These are phyloP conservation scores for Leptinotarsa texana DNA, from an alignment of 1,140 invertebrate genomes.

Conservation along the genomic window DNA sequence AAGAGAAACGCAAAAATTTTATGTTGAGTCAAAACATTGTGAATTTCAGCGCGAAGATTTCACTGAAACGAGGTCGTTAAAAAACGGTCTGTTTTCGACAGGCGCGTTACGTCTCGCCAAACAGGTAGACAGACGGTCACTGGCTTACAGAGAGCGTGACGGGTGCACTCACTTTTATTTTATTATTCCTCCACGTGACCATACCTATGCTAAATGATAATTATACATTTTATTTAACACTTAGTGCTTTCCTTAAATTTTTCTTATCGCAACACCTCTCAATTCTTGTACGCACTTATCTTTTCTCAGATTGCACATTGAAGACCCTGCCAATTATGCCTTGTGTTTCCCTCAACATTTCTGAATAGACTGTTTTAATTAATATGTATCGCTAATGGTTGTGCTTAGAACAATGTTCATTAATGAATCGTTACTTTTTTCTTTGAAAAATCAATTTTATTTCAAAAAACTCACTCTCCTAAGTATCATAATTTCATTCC, in stretches of 20 bases:
- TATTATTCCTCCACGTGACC: constrained; percentile 18
- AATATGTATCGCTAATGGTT: too few relatives aligned
- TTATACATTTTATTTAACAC: constrained; percentile 19
- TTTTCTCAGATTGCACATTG: too few relatives aligned
- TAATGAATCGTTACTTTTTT: too few relatives aligned
- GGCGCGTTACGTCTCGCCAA: not conserved
- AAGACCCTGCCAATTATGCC: too few relatives aligned
- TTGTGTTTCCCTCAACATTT: too few relatives aligned
- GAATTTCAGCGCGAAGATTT: not conserved
- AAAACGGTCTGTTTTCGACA: not conserved
- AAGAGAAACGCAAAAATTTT: too few relatives aligned
- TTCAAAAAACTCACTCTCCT: too few relatives aligned
- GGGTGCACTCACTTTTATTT: constrained; percentile 1
- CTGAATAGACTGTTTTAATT: too few relatives aligned
- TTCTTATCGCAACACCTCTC: not conserved
- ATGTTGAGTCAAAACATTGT: not conserved
- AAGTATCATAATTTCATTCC: too few relatives aligned
- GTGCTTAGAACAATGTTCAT: too few relatives aligned
- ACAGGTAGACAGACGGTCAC: constrained; percentile 9
- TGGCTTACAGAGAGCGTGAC: not conserved
- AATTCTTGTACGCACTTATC: too few relatives aligned
- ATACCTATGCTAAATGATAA: not conserved
- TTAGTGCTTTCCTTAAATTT: not conserved
- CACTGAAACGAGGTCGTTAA: not conserved
- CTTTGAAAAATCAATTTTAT: too few relatives aligned